Percentiles rank a stretch among this genome's conserved stretches.
These are phyloP conservation scores for Tiphia femorata DNA, from an alignment of 2,888 invertebrate species.

Conservation along the genomic window DNA sequence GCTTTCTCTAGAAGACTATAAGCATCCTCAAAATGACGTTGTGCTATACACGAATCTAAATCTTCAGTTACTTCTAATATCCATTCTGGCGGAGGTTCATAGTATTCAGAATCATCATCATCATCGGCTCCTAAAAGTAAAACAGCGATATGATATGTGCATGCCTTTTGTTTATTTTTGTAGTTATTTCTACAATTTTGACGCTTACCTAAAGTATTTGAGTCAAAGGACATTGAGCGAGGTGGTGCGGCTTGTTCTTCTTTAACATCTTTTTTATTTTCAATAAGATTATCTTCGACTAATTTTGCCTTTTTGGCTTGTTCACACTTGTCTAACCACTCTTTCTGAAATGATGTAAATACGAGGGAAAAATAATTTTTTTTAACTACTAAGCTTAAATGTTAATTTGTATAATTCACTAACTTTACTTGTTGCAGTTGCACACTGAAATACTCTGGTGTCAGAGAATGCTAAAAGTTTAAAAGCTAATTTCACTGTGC, in stretches of 20 bases:
- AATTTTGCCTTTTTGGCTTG: conserved; percentile 87
- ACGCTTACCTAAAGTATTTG: conserved; percentile 53
- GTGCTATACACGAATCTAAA: conserved; percentile 93
- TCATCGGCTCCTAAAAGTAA: conserved; percentile 46
- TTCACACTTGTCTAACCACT: conserved; percentile 95
- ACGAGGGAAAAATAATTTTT: conserved; percentile 15
- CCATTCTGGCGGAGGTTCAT: conserved; percentile 81
- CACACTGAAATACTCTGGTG: conserved; percentile 91
- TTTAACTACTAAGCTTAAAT: no score
- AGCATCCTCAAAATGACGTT: conserved; percentile 95
- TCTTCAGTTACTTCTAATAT: conserved; percentile 92
- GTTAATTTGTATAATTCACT: conserved; percentile 10
- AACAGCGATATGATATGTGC: no score
- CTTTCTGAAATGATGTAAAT: conserved; percentile 84
- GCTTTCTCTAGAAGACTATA: conserved; percentile 83
- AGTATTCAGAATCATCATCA: conserved; percentile 48
- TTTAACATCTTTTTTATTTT: conserved; percentile 18
- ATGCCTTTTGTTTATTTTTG: neutral
- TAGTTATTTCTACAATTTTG: neutral
- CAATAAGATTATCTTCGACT: conserved; percentile 72
- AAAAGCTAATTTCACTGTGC: conserved; percentile 91
- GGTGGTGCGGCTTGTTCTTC: conserved; percentile 70
- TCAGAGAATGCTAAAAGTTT: conserved; percentile 95
- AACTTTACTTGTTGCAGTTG: conserved; percentile 79
- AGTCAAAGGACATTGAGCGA: conserved; percentile 61